These are phyloP conservation scores for Cottus gobio DNA, from an alignment of 2,113 vertebrate species.

Conservation along the genomic window DNA sequence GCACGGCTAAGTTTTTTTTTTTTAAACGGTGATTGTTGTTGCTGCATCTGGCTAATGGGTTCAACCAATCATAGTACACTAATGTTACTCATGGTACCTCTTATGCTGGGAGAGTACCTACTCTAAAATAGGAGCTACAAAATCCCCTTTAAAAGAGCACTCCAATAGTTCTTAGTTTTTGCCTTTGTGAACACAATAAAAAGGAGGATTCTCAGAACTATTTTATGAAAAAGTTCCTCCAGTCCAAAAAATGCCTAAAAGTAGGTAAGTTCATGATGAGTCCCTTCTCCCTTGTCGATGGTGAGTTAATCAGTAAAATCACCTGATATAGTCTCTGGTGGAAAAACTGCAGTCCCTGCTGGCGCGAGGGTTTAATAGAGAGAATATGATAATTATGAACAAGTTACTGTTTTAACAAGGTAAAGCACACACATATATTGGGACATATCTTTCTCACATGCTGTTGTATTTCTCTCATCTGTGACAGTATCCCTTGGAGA, in stretches of 20 bases:
- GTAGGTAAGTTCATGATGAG: background rate
- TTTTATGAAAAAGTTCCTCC: background rate
- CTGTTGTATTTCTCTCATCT: conserved; percentile 21
- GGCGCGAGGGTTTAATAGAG: background rate
- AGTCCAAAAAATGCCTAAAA: no score
- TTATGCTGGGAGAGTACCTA: background rate
- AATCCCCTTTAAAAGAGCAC: no score
- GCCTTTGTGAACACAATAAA: background rate
- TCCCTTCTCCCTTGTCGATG: conserved; percentile 20
- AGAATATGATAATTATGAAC: conserved; percentile 29
- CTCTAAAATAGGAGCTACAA: no score
- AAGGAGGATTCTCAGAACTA: background rate
- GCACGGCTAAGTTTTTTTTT: background rate
- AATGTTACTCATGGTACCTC: background rate
- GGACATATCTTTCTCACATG: conserved; percentile 21
- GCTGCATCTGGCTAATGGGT: background rate
- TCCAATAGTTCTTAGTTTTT: no score
- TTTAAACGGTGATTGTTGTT: background rate
- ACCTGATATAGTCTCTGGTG: background rate
- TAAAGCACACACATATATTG: conserved; percentile 15
- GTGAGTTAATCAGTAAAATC: conserved; percentile 34
- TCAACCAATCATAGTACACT: background rate
- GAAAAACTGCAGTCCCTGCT: background rate
- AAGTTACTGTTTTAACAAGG: conserved; percentile 33
- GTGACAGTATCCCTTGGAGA: conserved; percentile 51